phyloP scores from a whole-genome alignment of 64 coral and sea anemone species.

The Stichodactyla helianthus region DNA sequence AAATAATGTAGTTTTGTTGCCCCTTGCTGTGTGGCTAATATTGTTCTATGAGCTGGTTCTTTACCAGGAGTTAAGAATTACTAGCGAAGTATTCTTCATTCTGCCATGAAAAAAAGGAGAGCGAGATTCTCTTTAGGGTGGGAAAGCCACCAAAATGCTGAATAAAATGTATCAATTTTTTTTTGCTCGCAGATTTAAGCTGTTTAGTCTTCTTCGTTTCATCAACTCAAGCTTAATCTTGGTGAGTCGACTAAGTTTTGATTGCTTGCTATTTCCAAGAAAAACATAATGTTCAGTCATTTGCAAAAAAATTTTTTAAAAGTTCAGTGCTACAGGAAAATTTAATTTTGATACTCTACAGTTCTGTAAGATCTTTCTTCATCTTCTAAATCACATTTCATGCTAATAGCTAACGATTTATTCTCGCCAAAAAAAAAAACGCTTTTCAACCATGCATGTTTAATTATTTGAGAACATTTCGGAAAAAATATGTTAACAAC shows the following conservation, averaged over 20 bases:
- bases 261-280: neutral
- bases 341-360: neutral
- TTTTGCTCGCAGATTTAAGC: neutral
- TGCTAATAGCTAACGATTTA: neutral
- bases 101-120: neutral
- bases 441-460: neutral
- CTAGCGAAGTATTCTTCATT: neutral
- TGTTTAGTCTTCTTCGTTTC: neutral
- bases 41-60: neutral
- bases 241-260: neutral
- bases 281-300: neutral
- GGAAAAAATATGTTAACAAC: neutral
- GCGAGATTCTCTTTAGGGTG: too few relatives aligned
- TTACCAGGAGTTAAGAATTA: neutral
- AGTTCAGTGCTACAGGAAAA: neutral
- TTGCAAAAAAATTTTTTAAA: too few relatives aligned
- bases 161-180: slow-evolving; percentile 5
- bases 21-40: neutral
- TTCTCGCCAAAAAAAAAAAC: neutral
- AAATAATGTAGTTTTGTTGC: neutral
- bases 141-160: too few relatives aligned
- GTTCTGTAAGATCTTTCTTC: neutral
- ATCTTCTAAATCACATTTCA: neutral
- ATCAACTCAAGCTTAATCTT: neutral
- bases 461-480: neutral